Evolutionary conservation across 2,797 vertebrate species (phyloP).

Genomic region (Perodicticus potto): DNA sequence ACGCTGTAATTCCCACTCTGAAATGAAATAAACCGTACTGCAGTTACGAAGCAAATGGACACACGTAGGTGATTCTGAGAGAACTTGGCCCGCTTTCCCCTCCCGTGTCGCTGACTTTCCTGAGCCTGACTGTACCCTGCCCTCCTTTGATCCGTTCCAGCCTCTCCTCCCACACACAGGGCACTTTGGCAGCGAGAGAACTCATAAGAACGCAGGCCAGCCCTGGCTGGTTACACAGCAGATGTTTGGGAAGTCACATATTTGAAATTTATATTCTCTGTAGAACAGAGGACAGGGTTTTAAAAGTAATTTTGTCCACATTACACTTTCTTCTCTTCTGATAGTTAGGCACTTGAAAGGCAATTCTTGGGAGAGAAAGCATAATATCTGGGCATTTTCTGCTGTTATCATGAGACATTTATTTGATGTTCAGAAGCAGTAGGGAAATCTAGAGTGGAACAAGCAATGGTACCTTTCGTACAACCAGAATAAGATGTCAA

Average conservation of each 20-base stretch:
- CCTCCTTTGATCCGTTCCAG: not conserved
- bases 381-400: not conserved
- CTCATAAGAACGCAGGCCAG: constrained; percentile 10
- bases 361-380: not conserved
- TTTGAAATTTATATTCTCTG: constrained; percentile 62
- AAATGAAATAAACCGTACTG: constrained; percentile 15
- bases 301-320: constrained; percentile 65
- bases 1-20: not conserved
- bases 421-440: not conserved
- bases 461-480: not conserved
- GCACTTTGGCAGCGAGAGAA: constrained; percentile 28
- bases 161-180: not conserved
- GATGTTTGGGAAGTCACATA: constrained; percentile 68
- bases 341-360: not conserved
- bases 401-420: not conserved
- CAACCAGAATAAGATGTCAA: not conserved
- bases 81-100: not conserved
- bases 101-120: constrained; percentile 6
- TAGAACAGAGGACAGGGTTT: constrained; percentile 33
- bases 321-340: constrained; percentile 63
- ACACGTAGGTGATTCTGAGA: not conserved
- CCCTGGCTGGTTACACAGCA: constrained; percentile 12
- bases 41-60: not conserved
- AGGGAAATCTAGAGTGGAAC: not conserved
- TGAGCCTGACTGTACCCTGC: constrained; percentile 41